phyloP scores from a whole-genome alignment of 2,797 vertebrate genomes.

The Oreochromis mossambicus region DNA sequence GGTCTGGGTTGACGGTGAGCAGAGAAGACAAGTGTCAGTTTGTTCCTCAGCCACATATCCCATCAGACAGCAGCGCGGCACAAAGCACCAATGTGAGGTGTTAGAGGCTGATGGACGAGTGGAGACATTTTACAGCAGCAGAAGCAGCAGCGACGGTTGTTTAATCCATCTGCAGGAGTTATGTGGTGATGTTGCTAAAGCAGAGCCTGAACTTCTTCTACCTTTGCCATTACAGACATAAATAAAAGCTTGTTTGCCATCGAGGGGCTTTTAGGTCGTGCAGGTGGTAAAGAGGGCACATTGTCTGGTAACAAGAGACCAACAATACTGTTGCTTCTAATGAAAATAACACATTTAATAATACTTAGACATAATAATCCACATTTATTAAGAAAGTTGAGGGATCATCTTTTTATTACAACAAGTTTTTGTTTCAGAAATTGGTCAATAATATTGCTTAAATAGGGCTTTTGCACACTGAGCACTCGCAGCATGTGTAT shows the following conservation, averaged over 20 bases:
- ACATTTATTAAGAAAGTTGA: neutral
- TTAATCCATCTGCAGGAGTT: neutral
- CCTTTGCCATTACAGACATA: neutral
- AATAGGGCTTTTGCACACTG: neutral
- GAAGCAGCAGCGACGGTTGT: neutral
- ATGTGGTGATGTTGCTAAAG: neutral
- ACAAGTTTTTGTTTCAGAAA: neutral
- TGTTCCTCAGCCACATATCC: constrained; percentile 17
- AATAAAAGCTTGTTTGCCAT: neutral
- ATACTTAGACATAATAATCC: neutral
- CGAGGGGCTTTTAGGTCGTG: neutral
- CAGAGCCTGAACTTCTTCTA: neutral
- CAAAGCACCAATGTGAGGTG: neutral
- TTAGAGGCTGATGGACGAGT: neutral
- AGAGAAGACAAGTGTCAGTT: constrained; percentile 55
- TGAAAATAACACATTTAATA: neutral
- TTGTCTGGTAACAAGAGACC: neutral
- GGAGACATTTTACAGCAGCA: neutral
- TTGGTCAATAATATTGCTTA: neutral
- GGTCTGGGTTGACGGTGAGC: constrained; percentile 44
- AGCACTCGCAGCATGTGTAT: neutral
- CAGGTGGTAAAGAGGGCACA: neutral
- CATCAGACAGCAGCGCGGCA: neutral
- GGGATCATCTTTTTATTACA: neutral
- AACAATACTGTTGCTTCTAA: accelerated